Evolutionary conservation across 2,797 vertebrate genomes (phyloP).

Genomic region (Gymnodraco acuticeps): DNA sequence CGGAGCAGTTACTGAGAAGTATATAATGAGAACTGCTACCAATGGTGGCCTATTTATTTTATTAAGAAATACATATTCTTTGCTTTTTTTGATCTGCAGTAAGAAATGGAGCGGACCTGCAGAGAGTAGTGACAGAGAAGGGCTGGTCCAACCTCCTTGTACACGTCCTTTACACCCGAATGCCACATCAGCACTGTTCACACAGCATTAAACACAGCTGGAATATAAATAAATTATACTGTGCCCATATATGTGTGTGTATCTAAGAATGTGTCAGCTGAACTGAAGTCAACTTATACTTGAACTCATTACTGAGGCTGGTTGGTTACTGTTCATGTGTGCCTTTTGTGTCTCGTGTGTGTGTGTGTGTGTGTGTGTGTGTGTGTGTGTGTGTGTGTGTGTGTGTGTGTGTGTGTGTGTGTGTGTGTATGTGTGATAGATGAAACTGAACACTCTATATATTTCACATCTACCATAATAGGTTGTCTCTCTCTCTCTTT

Average conservation of each 20-base stretch:
- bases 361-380: background rate
- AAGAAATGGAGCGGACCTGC: background rate
- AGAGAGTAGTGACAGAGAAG: conserved; percentile 2
- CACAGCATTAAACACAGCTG: conserved; percentile 70
- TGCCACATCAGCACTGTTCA: conserved; percentile 74
- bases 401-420: conserved; percentile 3
- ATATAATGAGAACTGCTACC: background rate
- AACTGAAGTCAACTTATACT: conserved; percentile 43
- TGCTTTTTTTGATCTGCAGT: background rate
- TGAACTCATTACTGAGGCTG: conserved; percentile 49
- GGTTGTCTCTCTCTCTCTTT: conserved; percentile 56
- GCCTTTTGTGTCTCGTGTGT: conserved; percentile 18
- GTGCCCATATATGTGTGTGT: conserved; percentile 8
- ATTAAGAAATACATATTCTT: background rate
- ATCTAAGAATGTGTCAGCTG: conserved; percentile 7
- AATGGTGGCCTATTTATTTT: background rate
- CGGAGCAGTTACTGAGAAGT: background rate
- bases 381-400: conserved; percentile 8
- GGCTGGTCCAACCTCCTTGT: conserved; percentile 25
- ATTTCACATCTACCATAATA: conserved; percentile 65
- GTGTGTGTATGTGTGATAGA: conserved; percentile 2
- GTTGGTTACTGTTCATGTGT: conserved; percentile 22
- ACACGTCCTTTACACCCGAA: conserved; percentile 47
- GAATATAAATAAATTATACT: conserved; percentile 42
- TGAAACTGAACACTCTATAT: conserved; percentile 50